Evolutionary conservation across 2,113 vertebrate genomes (phyloP), one percentile per base, ranked within the genome.

Genomic region (Apaloderma vittatum): DNA sequence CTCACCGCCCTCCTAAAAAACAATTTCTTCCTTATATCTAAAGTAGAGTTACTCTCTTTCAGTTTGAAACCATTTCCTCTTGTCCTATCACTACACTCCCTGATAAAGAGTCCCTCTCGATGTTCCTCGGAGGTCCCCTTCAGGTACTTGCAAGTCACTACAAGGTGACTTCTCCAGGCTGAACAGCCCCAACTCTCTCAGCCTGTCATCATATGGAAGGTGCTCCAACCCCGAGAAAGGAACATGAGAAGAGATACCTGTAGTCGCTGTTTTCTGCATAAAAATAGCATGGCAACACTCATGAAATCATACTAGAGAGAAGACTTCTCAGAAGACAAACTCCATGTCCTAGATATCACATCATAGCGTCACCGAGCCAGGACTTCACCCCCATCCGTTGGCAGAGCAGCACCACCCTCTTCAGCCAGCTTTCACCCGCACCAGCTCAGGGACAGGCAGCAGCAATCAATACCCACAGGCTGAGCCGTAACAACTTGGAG

Each of bases 341-440:
- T 66, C 14, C 22, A 23, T 54, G 54, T 15, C 58, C 58, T 45
- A 37, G n/a, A 3, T 51, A 71, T 23, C 48, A 43, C 12, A 12
- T 30, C 12, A 12, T 30, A 20, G 46, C 15, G 26, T 43, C 55
- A 46, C 18, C 17, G 52, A 75, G 27, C 3, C n/a, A 73, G 81
- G 52, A 46, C 49, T n/a, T 70, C 46, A 68, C 30, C 52, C 16
- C 15, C 0, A 1, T 11, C 86, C 1, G 0, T 59, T 48, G 1
- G 1, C 54, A 75, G 75, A 11, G 16, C 54, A 66, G 32, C 43
- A 65, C 8, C 4, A 0, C 32, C 63, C 55, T 86, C 75, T 27
- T 34, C 72, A 73, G 40, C 6, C 59, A 57, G 76, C 52, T 91
- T 89, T 71, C 68, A 74, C 30, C 59, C 57, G 4, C 12, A 6